Conservation (phyloP, 2,888 invertebrate species). For the Amiota minor region DNA sequence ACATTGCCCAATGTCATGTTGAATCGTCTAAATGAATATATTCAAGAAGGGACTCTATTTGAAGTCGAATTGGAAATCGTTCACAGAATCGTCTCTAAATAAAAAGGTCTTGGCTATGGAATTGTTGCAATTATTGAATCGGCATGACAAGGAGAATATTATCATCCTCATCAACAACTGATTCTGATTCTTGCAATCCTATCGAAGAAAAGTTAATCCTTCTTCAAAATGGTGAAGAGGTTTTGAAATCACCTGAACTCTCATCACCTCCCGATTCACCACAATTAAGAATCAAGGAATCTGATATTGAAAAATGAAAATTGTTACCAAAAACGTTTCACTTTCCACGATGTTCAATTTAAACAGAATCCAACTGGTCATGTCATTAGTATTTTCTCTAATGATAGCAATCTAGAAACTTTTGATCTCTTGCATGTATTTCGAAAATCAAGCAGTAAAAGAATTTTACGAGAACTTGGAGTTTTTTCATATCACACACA, state of each 20-base stretch:
- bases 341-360: constrained; percentile 38
- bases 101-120: not conserved
- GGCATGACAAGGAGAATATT: not conserved
- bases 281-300: no score
- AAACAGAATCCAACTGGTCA: constrained; percentile 38
- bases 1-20: constrained; percentile 40
- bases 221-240: no score
- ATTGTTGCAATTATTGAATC: constrained; percentile 46
- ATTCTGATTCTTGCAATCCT: no score
- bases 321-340: no score
- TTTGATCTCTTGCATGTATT: constrained; percentile 46
- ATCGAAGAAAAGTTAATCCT: no score
- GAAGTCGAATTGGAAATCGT: constrained; percentile 23
- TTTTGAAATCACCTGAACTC: constrained; percentile 26
- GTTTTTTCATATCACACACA: constrained; percentile 13
- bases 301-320: not conserved
- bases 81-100: not conserved
- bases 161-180: not conserved
- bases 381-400: constrained; percentile 29
- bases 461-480: constrained; percentile 28
- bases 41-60: constrained; percentile 13
- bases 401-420: constrained; percentile 22
- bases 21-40: constrained; percentile 24
- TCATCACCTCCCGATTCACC: constrained; percentile 42
- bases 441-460: constrained; percentile 27